Percentiles rank a stretch among this genome's conserved stretches.
These are phyloP conservation scores for Oligia latruncula DNA, from an alignment of 2,888 invertebrate species.

Conservation along the genomic window DNA sequence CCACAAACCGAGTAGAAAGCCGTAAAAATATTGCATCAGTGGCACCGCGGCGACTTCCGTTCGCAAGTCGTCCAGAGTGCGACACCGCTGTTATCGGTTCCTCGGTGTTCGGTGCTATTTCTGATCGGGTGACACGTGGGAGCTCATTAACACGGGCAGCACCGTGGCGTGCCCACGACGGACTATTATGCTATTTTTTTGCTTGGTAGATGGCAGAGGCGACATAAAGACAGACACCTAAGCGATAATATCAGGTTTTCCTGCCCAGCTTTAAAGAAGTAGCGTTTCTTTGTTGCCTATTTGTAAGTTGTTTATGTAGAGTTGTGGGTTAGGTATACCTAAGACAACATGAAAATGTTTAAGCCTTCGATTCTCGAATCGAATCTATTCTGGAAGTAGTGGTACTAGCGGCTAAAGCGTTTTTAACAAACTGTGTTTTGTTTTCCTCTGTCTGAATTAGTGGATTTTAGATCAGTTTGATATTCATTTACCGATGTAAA, in stretches of 20 bases:
- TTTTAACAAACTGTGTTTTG: slow-evolving; percentile 1
- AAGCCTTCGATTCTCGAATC: slow-evolving; percentile 1
- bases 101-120: slow-evolving; percentile 64
- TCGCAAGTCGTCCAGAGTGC: slow-evolving; percentile 59
- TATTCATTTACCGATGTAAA: neutral
- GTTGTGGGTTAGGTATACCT: neutral
- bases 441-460: neutral
- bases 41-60: slow-evolving; percentile 64
- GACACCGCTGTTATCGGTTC: slow-evolving; percentile 63
- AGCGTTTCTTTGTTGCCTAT: neutral
- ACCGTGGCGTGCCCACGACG: slow-evolving; percentile 39
- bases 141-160: slow-evolving; percentile 61
- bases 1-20: slow-evolving; percentile 58
- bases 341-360: slow-evolving; percentile 22
- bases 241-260: neutral
- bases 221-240: neutral
- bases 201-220: neutral
- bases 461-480: neutral
- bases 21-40: slow-evolving; percentile 66
- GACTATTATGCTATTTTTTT: slow-evolving; percentile 29
- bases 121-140: slow-evolving; percentile 64
- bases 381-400: slow-evolving; percentile 23
- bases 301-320: neutral
- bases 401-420: neutral
- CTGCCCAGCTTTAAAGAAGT: neutral